Evolutionary conservation across 1,140 invertebrate species (phyloP), one percentile per base, ranked within the genome.

Genomic region (Drosophila willistoni): DNA sequence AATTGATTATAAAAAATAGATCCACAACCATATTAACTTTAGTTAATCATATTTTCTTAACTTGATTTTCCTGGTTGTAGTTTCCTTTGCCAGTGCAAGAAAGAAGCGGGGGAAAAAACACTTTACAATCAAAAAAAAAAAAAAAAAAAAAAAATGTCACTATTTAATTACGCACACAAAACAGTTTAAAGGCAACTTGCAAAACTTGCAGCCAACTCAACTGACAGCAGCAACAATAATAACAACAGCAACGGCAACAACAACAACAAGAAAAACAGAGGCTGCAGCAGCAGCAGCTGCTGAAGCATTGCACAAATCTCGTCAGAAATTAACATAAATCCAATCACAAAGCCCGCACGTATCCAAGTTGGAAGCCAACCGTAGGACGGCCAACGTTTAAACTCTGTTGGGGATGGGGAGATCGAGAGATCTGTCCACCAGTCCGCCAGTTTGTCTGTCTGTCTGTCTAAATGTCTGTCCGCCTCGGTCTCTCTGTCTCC

Each of bases 111-210:
- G 61, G 39, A 71, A 36, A 63, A 66, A 73, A 71, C 82, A 86
- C 79, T 86, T 86, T 87, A 81, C 83, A 86, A 86, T 86, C 82
- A 85, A 57, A 76, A 29, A 29, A 29, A 22, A 22, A 76, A 29
- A 29, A 29, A 22, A 22, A 19, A 19, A 25, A 25, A 25, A 25
- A 25, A 85, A 86, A 87, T 86, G 82, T 86, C 82, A 86, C 82
- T 84, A 87, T 86, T 86, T 86, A 86, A 86, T 86, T 86, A 86
- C 82, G 82, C 82, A 86, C 79, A 86, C 83, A 86, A 86, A 86
- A 86, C 82, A 87, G 82, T 86, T 85, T 86, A 86, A 85, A 85
- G 9, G 63, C 74, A 77, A 77, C 73, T 76, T 76, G 81, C 74
- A 81, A 77, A 81, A 77, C 71, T 74, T 63, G 83, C 79, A 76